Conservation (phyloP, 2,113 vertebrate species). For the Merops nubicus region DNA sequence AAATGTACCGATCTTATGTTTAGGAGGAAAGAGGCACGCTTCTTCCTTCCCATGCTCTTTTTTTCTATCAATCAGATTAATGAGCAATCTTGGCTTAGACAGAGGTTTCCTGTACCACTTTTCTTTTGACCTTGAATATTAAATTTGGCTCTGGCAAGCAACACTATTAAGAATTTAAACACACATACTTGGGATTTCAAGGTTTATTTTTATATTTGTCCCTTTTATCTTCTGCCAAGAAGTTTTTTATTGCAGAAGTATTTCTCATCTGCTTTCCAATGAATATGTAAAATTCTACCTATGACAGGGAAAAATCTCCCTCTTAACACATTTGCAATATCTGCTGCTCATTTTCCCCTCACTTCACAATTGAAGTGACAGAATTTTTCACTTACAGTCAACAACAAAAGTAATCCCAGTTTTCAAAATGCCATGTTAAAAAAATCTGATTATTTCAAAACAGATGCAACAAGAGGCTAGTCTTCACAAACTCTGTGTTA, state of each 20-base stretch:
- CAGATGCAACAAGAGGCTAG: not conserved
- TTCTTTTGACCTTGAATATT: conserved; percentile 39
- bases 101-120: not conserved
- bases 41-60: not conserved
- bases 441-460: not conserved
- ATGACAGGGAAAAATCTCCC: not conserved
- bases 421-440: not conserved
- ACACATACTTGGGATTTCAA: not conserved
- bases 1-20: not conserved
- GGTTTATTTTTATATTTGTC: not conserved
- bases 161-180: not conserved
- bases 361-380: not conserved
- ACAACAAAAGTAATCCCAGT: not conserved
- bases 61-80: not conserved
- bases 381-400: not conserved
- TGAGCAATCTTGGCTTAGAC: not conserved
- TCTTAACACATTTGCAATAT: not conserved
- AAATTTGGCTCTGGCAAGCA: not conserved
- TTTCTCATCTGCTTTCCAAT: not conserved
- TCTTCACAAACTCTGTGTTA: not conserved
- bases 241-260: not conserved
- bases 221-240: not conserved
- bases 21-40: not conserved
- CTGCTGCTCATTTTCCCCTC: not conserved
- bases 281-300: not conserved